phyloP scores from a whole-genome alignment of 2,888 invertebrate genomes.

The Sphaeridia pumilis region DNA sequence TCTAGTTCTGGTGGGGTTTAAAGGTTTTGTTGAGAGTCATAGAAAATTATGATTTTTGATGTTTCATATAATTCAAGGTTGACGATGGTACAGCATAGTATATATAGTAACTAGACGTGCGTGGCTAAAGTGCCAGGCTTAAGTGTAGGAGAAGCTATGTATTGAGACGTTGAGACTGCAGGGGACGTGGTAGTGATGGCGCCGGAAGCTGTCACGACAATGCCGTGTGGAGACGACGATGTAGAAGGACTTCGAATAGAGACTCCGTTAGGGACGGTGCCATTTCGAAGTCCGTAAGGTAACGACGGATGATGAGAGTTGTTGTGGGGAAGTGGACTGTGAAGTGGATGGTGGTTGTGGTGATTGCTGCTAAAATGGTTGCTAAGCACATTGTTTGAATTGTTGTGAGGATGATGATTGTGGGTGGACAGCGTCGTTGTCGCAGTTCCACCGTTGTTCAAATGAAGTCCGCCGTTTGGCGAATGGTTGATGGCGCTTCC shows the following conservation, averaged over 20 bases:
- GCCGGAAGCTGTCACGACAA: neutral
- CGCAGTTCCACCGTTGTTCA: constrained; percentile 21
- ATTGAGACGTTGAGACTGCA: constrained; percentile 43
- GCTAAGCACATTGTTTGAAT: neutral
- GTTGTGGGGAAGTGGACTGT: constrained; percentile 25
- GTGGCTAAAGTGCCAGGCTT: constrained; percentile 55
- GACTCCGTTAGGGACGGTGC: constrained; percentile 47
- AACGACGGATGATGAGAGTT: constrained; percentile 35
- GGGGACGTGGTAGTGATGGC: constrained; percentile 6
- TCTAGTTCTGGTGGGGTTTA: no score
- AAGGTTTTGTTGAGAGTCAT: no score
- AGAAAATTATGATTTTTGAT: no score
- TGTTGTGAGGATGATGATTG: constrained; percentile 16
- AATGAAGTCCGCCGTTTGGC: constrained; percentile 14
- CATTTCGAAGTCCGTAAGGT: constrained; percentile 38
- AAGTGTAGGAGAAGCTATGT: constrained; percentile 47
- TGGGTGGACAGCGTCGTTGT: constrained; percentile 47
- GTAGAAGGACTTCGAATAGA: constrained; percentile 39
- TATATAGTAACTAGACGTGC: constrained; percentile 45
- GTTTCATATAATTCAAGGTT: no score
- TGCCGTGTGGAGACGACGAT: constrained; percentile 42
- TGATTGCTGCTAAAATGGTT: constrained; percentile 1
- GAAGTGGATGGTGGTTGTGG: constrained; percentile 12
- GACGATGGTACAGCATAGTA: no score
- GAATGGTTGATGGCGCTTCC: constrained; percentile 36